Conservation (phyloP, 1,140 invertebrate genomes). For the Solenopsis invicta region DNA sequence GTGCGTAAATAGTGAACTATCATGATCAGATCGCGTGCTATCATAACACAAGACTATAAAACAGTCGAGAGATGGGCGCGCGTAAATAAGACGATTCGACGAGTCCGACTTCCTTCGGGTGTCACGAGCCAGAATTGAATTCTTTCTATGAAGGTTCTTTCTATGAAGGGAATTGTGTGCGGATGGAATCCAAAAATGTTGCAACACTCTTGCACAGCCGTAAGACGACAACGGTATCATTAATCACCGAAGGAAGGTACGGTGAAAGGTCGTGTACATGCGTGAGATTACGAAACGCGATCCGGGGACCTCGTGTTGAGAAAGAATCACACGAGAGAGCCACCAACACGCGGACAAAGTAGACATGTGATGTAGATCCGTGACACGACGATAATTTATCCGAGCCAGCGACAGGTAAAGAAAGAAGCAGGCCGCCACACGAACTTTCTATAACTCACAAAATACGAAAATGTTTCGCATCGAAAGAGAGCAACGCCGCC, state of each 20-base stretch:
- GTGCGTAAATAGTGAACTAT: conserved; percentile 8
- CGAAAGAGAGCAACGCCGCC: conserved; percentile 13
- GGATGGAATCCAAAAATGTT: conserved; percentile 64
- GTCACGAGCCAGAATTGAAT: conserved; percentile 40
- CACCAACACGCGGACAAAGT: conserved; percentile 44
- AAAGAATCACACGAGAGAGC: conserved; percentile 69
- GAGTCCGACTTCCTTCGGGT: conserved; percentile 10
- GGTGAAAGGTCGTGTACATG: conserved; percentile 72
- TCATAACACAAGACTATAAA: not conserved
- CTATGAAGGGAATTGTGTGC: conserved; percentile 49
- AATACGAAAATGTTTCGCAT: conserved; percentile 68
- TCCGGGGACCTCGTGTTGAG: conserved; percentile 54
- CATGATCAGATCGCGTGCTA: conserved; percentile 15
- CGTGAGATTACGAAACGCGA: conserved; percentile 75
- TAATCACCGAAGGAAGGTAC: conserved; percentile 71
- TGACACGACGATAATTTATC: conserved; percentile 73
- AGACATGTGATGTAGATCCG: conserved; percentile 32
- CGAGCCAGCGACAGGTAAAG: conserved; percentile 53
- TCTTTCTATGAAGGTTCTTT: conserved; percentile 45
- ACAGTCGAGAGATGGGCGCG: not conserved
- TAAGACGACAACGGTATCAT: conserved; percentile 53
- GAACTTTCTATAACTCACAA: conserved; percentile 55
- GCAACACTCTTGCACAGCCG: conserved; percentile 52
- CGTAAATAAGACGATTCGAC: not conserved
- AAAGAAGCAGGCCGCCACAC: conserved; percentile 19